Evolutionary conservation across 2,888 invertebrate species (phyloP), one percentile per base, ranked within the genome.

Genomic region (Melikaiella ostensackeni): DNA sequence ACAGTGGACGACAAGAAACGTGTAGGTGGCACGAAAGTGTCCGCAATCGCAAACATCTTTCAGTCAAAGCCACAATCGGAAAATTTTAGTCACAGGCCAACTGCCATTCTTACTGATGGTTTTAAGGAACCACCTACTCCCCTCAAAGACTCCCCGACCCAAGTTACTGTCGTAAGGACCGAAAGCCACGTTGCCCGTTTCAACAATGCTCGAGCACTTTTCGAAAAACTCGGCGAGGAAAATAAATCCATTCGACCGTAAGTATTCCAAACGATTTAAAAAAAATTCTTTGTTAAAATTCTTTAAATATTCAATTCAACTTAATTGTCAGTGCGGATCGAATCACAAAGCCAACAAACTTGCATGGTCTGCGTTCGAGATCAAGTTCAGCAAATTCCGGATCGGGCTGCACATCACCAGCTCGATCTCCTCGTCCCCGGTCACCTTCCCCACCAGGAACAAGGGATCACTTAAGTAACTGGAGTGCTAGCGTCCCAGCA

Each of bases 151-250:
- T 90, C 91, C 63, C 90, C 91, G 75, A 89, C 88, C 9, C 94
- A 94, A 86, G 95, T 95, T 57, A 95, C 96, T 16, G 96, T 97
- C 64, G 96, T 96, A 79, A 94, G 97, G 81, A 97, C 97, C 24
- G 97, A 97, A 92, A 97, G 97, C 87, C 97, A 97, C 90, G 94
- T 97, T 87, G 96, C 97, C n/a, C 93, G 97, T 81, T 98, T 98
- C 91, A 97, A 98, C 91, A 97, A 96, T 91, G 98, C 98, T 3
- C 94, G 97, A 81, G 98, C 98, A 61, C 93, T 98, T 77, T 98
- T 98, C 91, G 98, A 98, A 91, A 97, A 97, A 89, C 93, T 98
- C 82, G 95, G 97, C 85, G 94, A 96, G 91, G 95, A 96, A 91
- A 94, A 95, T 91, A 94, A 94, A 84, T 92, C 93, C 35, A 88